A percentile compares a stretch with the other conserved stretches of the same genome.
Conservation (phyloP, 1,140 invertebrate genomes). For the Oppia nitens region DNA sequence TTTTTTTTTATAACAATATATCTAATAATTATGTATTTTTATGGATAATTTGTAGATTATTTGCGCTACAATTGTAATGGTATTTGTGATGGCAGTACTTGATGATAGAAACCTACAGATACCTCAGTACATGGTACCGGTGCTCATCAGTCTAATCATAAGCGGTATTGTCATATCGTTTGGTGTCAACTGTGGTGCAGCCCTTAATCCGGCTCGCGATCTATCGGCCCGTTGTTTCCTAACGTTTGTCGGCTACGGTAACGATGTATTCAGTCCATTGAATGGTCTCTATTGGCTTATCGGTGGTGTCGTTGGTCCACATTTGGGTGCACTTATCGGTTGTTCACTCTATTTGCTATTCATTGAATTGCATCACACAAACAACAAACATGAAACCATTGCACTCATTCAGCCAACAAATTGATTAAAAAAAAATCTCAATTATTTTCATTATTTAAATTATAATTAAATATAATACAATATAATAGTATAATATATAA, state of each 20-base stretch:
- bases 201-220: slow-evolving; percentile 46
- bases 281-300: slow-evolving; percentile 33
- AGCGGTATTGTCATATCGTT: slow-evolving; percentile 38
- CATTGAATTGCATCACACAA: slow-evolving; percentile 39
- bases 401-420: too few species aligned
- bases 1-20: too few species aligned
- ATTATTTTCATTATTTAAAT: too few species aligned
- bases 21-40: too few species aligned
- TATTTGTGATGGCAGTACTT: slow-evolving; percentile 35
- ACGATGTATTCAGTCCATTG: slow-evolving; percentile 31
- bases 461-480: too few species aligned
- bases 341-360: slow-evolving; percentile 37
- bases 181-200: slow-evolving; percentile 40
- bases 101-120: slow-evolving; percentile 30
- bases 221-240: slow-evolving; percentile 40
- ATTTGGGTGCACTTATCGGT: slow-evolving; percentile 37
- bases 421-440: too few species aligned
- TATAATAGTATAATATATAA: too few species aligned
- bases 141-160: slow-evolving; percentile 28
- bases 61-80: slow-evolving; percentile 37
- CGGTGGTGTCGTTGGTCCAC: slow-evolving; percentile 38
- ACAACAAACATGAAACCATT: too few species aligned
- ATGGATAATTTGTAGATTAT: slow-evolving; percentile 33
- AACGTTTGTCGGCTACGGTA: slow-evolving; percentile 37
- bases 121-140: slow-evolving; percentile 25